phyloP scores from a whole-genome alignment of 2,888 invertebrate genomes.

The Actias luna region DNA sequence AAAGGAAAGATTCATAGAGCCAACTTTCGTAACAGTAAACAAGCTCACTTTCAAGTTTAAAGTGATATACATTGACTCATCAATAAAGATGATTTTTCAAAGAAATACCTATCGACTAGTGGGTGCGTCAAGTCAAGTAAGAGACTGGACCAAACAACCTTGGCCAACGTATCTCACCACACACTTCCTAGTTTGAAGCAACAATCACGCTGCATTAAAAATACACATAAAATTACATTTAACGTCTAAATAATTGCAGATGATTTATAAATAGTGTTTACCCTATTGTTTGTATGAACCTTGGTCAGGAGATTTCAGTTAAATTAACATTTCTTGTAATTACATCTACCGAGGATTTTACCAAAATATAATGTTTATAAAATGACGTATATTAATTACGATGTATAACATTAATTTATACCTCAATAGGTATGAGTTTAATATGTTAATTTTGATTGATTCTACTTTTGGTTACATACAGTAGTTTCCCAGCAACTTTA shows the following conservation, averaged over 20 bases:
- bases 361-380: background rate
- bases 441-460: background rate
- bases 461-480: too few species aligned
- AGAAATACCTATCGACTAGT: conserved; percentile 26
- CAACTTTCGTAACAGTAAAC: too few species aligned
- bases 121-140: conserved; percentile 24
- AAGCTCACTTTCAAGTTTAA: background rate
- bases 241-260: conserved; percentile 8
- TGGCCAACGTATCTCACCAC: conserved; percentile 19
- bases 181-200: conserved; percentile 28
- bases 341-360: background rate
- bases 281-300: conserved; percentile 2
- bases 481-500: too few species aligned
- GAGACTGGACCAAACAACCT: conserved; percentile 29
- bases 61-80: conserved; percentile 18
- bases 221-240: conserved; percentile 10
- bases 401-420: background rate
- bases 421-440: background rate
- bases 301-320: background rate
- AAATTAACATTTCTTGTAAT: background rate
- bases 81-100: conserved; percentile 39
- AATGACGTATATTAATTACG: background rate
- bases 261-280: conserved; percentile 2
- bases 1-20: too few species aligned
- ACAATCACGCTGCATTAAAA: conserved; percentile 10